A percentile compares a stretch with the other conserved stretches of the same genome.
phyloP scores from a whole-genome alignment of 2,113 vertebrate genomes.

The Ciconia stormi region DNA sequence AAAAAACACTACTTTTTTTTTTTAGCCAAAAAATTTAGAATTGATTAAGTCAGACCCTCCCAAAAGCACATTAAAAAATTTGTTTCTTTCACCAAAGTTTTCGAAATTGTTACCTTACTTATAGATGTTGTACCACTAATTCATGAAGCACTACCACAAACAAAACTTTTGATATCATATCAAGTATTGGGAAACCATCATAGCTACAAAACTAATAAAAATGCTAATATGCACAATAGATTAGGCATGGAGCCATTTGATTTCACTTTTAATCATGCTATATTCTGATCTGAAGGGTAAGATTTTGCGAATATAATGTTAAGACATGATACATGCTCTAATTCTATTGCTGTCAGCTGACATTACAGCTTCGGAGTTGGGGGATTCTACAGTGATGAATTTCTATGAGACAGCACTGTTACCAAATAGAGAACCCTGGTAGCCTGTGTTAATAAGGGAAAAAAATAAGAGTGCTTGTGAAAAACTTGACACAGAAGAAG shows the following conservation, averaged over 20 bases:
- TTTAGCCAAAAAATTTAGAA: neutral
- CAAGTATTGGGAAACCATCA: neutral
- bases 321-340: neutral
- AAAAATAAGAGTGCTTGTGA: neutral
- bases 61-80: neutral
- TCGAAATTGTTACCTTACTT: neutral
- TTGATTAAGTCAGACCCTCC: accelerated
- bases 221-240: neutral
- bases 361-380: neutral
- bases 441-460: neutral
- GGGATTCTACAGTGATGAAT: neutral
- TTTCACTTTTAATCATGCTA: neutral
- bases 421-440: neutral
- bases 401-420: neutral
- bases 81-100: neutral
- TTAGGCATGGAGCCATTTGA: neutral
- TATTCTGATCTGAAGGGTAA: neutral
- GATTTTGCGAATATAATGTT: neutral
- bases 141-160: neutral
- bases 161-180: neutral
- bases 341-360: neutral
- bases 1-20: accelerated
- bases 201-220: neutral
- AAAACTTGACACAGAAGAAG: neutral
- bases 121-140: neutral